phyloP scores from a whole-genome alignment of 2,888 invertebrate genomes.

The Phorcus lineatus region DNA sequence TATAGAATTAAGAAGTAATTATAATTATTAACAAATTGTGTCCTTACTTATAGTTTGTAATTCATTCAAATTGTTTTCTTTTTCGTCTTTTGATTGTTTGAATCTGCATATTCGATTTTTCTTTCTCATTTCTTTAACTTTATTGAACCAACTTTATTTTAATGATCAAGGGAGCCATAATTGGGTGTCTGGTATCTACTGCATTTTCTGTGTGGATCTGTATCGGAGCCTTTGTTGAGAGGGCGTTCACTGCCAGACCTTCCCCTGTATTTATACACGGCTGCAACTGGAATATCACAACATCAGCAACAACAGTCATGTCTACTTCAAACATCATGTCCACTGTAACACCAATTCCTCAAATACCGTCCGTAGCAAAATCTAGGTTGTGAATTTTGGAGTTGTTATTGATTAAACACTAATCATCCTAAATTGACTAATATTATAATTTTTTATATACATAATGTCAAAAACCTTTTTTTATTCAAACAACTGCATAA shows the following conservation, averaged over 20 bases:
- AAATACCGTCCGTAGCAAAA: not conserved
- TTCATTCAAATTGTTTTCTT: too few relatives aligned
- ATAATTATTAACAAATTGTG: too few relatives aligned
- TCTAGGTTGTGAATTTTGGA: too few relatives aligned
- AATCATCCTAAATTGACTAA: too few relatives aligned
- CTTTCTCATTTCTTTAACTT: not conserved
- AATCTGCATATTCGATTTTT: too few relatives aligned
- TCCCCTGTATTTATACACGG: constrained; percentile 22
- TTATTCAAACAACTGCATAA: too few relatives aligned
- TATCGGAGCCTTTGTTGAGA: constrained; percentile 39
- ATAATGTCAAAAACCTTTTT: too few relatives aligned
- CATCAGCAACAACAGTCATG: not conserved
- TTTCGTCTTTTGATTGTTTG: too few relatives aligned
- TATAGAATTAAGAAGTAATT: too few relatives aligned
- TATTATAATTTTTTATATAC: too few relatives aligned
- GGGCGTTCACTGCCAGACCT: constrained; percentile 19
- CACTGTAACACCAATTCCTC: not conserved
- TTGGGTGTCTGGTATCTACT: constrained; percentile 33
- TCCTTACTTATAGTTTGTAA: too few relatives aligned
- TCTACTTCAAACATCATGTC: not conserved
- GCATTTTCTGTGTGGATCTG: constrained; percentile 43
- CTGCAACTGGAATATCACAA: constrained; percentile 41
- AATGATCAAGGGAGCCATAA: constrained; percentile 37
- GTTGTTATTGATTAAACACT: too few relatives aligned
- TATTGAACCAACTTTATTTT: not conserved